Conservation (phyloP, 2,113 vertebrate genomes). For the Spermophilus dauricus region DNA sequence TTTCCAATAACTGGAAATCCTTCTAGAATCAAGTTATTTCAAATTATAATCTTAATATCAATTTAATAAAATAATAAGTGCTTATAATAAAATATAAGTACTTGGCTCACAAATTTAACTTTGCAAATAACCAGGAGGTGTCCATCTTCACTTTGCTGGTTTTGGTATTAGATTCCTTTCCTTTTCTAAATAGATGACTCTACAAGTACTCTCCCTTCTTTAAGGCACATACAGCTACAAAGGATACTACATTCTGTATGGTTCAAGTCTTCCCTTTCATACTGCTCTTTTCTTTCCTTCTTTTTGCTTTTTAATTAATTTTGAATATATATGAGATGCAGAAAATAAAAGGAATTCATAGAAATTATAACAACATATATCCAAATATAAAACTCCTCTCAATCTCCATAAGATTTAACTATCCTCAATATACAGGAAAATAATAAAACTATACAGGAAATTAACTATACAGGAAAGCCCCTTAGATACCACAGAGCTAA, state of each 20-base stretch:
- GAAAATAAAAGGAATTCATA: conserved; percentile 44
- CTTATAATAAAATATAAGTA: conserved; percentile 25
- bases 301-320: not conserved
- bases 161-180: not conserved
- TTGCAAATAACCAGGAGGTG: not conserved
- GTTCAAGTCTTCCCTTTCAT: not conserved
- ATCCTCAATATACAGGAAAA: not conserved
- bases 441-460: not conserved
- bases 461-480: not conserved
- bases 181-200: not conserved
- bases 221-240: not conserved
- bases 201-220: not conserved
- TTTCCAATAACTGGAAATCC: not conserved
- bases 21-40: not conserved
- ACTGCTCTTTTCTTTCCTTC: not conserved
- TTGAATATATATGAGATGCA: not conserved
- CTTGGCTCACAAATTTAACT: conserved; percentile 6
- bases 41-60: not conserved
- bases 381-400: conserved; percentile 20
- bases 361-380: not conserved
- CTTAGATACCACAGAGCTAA: not conserved
- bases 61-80: not conserved
- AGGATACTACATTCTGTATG: not conserved
- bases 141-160: not conserved
- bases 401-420: not conserved